These are phyloP conservation scores for Chrysolina haemoptera DNA, from an alignment of 2,888 invertebrate species.

Conservation along the genomic window DNA sequence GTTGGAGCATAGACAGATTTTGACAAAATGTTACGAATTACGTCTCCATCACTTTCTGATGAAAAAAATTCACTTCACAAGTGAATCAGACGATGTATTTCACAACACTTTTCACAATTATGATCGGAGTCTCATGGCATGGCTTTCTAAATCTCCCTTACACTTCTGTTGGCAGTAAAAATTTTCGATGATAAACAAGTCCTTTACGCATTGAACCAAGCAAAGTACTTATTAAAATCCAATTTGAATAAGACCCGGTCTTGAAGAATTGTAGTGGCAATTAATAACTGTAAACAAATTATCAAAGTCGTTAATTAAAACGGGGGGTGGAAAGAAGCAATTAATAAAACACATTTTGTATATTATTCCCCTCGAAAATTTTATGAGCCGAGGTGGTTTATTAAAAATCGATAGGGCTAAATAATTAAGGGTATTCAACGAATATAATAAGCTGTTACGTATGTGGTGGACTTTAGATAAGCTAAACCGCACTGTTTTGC, in stretches of 20 bases:
- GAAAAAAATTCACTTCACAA: too few species aligned
- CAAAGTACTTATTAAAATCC: slow-evolving; percentile 22
- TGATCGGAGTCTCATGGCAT: too few species aligned
- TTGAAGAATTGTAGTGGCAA: slow-evolving; percentile 43
- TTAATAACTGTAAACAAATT: slow-evolving; percentile 47
- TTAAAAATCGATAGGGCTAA: slow-evolving; percentile 41
- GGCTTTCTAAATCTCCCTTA: too few species aligned
- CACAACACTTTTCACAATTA: too few species aligned
- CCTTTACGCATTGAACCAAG: slow-evolving; percentile 9
- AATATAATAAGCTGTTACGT: slow-evolving; percentile 48
- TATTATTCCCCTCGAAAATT: slow-evolving; percentile 37
- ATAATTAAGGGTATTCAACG: slow-evolving; percentile 33
- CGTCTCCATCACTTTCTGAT: too few species aligned
- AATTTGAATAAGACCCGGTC: slow-evolving; percentile 30
- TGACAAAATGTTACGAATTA: too few species aligned
- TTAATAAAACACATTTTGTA: slow-evolving; percentile 43
- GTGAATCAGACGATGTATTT: too few species aligned
- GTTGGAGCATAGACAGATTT: too few species aligned
- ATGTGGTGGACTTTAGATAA: slow-evolving; percentile 55
- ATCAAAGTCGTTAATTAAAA: slow-evolving; percentile 44
- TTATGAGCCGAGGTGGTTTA: slow-evolving; percentile 40
- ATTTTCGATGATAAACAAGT: slow-evolving; percentile 6
- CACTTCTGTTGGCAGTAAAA: background rate
- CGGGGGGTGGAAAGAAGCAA: slow-evolving; percentile 39
- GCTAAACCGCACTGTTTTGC: slow-evolving; percentile 62